phyloP scores from a whole-genome alignment of 2,888 invertebrate genomes.

The Smittia aterrima region DNA sequence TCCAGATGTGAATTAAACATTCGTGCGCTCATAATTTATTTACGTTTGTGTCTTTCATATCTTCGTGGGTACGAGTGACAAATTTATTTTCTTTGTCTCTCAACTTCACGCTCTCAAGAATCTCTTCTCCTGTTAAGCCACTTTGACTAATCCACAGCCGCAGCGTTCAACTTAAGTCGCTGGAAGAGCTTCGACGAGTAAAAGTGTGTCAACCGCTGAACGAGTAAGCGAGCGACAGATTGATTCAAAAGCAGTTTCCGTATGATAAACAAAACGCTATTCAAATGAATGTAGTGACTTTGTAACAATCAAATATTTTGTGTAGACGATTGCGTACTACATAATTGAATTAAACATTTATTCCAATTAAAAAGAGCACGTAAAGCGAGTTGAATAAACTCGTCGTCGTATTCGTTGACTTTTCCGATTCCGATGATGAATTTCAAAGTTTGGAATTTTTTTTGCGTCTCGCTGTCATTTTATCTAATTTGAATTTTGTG shows the following conservation, averaged over 20 bases:
- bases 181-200: too few species aligned
- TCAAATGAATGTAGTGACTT: not conserved
- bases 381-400: not conserved
- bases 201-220: not conserved
- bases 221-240: not conserved
- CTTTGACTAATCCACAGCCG: too few species aligned
- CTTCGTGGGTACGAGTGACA: not conserved
- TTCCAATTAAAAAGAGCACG: slow-evolving; percentile 2
- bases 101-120: too few species aligned
- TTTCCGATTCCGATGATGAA: too few species aligned
- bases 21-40: slow-evolving; percentile 12
- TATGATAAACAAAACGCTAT: not conserved
- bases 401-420: not conserved
- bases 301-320: not conserved
- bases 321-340: not conserved
- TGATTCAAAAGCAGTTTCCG: slow-evolving; percentile 5
- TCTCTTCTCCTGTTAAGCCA: too few species aligned
- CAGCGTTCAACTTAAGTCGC: too few species aligned
- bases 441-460: too few species aligned
- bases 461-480: too few species aligned
- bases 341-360: not conserved
- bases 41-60: not conserved
- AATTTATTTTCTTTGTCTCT: too few species aligned
- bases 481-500: not conserved
- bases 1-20: slow-evolving; percentile 5